Evolutionary conservation across 2,113 vertebrate species (phyloP), one percentile per base, ranked within the genome.

Genomic region (Deroptyus accipitrinus): DNA sequence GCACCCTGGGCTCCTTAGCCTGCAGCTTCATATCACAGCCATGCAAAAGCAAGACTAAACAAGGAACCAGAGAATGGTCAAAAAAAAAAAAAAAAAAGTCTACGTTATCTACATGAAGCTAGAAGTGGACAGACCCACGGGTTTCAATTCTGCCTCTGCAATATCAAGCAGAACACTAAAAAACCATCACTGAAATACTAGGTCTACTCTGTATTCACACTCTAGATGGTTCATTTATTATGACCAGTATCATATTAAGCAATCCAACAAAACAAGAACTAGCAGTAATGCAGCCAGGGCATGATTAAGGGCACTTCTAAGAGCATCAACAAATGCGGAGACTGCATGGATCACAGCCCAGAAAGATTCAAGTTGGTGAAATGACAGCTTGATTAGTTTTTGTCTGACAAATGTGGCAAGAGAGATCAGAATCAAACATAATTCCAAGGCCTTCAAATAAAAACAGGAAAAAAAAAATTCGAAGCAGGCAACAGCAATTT

Each of bases 341-440:
- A 35, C 77, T 85, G 44, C 74, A 95, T 95, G 97, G 93, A 95
- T 97, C 95, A 95, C 92, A 83, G 77, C 59, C 41, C 13, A 0
- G 80, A 83, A 96, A 87, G 76, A 95, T 90, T 94, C 69, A 85
- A 46, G 85, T 49, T 92, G 83, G 48, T 75, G 37, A 95, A 90
- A 90, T 95, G 94, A 96, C 94, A 96, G 77, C 74, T 96, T 96
- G 89, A 97, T 97, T 94, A 88, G 77, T 52, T 96, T 94, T 79
- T 83, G 59, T 75, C 83, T 96, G 89, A 97, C 41, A 78, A 95
- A 95, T 92, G 92, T 51, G 46, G 89, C 0, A 1, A 90, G 80
- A 93, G 64, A 93, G 46, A 97, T 93, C 82, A 92, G 83, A 96
- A 95, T 94, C 80, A 94, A 94, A 89, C 80, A 94, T 88, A 87